A percentile compares a stretch with the other conserved stretches of the same genome.
These are phyloP conservation scores for Sycophila texana DNA, from an alignment of 2,888 invertebrate genomes.

Conservation along the genomic window DNA sequence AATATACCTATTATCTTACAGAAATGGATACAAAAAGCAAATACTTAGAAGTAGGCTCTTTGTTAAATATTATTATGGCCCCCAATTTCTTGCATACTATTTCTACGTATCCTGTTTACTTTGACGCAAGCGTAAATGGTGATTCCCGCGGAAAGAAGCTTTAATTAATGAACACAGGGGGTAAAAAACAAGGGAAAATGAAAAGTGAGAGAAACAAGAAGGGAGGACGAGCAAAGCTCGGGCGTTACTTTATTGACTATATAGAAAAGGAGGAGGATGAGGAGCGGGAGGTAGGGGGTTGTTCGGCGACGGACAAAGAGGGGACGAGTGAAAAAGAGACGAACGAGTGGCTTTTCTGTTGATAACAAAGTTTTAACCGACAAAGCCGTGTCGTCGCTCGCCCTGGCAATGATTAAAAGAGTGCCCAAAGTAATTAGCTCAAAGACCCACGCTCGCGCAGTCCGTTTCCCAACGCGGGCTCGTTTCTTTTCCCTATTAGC, in stretches of 20 bases:
- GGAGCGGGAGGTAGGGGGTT: too few species aligned
- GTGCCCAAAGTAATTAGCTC: slow-evolving; percentile 46
- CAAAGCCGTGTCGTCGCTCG: slow-evolving; percentile 44
- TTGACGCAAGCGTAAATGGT: slow-evolving; percentile 21
- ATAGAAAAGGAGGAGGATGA: neutral
- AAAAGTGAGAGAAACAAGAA: neutral
- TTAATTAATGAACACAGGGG: slow-evolving; percentile 29
- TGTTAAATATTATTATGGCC: too few species aligned
- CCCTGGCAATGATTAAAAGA: slow-evolving; percentile 51
- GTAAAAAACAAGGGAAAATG: neutral
- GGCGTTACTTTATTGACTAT: slow-evolving; percentile 22
- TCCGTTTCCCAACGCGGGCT: slow-evolving; percentile 14
- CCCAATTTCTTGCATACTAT: too few species aligned
- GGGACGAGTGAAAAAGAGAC: neutral
- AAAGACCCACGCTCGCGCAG: slow-evolving; percentile 29
- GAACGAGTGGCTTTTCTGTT: slow-evolving; percentile 12
- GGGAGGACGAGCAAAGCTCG: neutral
- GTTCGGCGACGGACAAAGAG: neutral
- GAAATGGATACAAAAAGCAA: too few species aligned
- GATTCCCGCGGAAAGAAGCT: slow-evolving; percentile 9
- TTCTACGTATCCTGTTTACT: slow-evolving; percentile 22
- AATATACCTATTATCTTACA: too few species aligned
- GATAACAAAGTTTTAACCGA: slow-evolving; percentile 52
- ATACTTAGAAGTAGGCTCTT: too few species aligned
- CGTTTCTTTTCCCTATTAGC: neutral